Base-by-base conservation (phyloP, 2,113 vertebrate genomes). In the Mungos mungo region DNA sequence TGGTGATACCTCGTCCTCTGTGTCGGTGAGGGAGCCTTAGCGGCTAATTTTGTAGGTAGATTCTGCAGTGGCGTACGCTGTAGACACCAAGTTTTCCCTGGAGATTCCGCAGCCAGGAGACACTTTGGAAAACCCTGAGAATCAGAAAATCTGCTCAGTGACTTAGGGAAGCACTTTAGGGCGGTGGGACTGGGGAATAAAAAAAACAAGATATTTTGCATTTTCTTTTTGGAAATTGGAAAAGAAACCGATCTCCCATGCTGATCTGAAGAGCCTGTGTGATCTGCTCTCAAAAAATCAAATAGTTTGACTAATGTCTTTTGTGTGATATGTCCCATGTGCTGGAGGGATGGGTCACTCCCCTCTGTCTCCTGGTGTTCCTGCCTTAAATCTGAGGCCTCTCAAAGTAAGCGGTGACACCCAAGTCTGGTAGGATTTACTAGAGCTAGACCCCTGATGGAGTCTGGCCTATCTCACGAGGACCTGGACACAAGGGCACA, bases 381-480 rank as follows among this genome's bases (percentile, higher is more conserved):
- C n/a, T 47, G 4, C 29, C 27, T 68, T 6, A 10, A 50, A 11
- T 16, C 14, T 21, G 66, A 13, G 74, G 19, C 14, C 38, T 87
- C 41, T 71, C 19, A 3, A 38, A 33, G 35, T 38, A 63, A 45
- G n/a, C 13, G 57, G 33, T 38, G 38, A 31, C 3, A 52, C 35
- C 19, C 68, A 52, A 1, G 11, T 86, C 88, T 21, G 9, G 25
- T 57, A 19, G 31, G 23, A 41, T 45, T 57, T 41, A 31, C 27
- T 57, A 19, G 3, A 81, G 0, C 15, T 3, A 18, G 80, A 47
- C 63, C 13, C n/a, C n/a, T 0, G 41, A 31, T 41, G 31, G 25
- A 0, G 2, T 68, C 72, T 18, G 18, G 2, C 18, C 35, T n/a
- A n/a, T 63, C 71, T 33, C 41, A 12, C 0, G 1, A 76, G 79